Evolutionary conservation across 2,113 vertebrate species (phyloP), one percentile per base, ranked within the genome.

Genomic region (Synchiropus splendidus): DNA sequence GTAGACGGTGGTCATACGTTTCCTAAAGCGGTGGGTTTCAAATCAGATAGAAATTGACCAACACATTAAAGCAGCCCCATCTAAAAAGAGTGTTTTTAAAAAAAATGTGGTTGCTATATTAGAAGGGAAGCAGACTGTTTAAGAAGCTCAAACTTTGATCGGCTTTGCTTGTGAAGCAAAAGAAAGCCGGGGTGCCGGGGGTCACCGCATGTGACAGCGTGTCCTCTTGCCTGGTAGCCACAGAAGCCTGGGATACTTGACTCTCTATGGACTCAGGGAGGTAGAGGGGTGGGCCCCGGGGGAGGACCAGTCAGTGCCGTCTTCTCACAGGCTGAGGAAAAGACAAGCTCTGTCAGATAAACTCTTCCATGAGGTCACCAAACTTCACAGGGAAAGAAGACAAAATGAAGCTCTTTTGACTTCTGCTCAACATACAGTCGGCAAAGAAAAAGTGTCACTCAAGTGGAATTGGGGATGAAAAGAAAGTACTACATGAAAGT

Each of bases 301-400:
- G 73, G 79, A 74, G 42, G 36, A 11, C 35, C 51, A 12, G 57
- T 77, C 63, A 59, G 37, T 49, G 66, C 38, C 30, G 71, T 65
- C 69, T 65, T 45, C 63, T 73, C 42, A 36, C 43, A 36, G 47
- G 53, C 54, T 45, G 53, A 51, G 61, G 59, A 46, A 45, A 64
- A 73, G 39, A 54, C 61, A 49, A 48, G 55, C 43, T 34, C 64
- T 80, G 79, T 83, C 75, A 80, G 52, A 80, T 54, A 51, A 48
- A 54, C 60, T 46, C 59, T 64, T 79, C 62, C 46, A 53, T 44
- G 51, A 39, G 53, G 60, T 38, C 43, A 45, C 16, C 54, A 55
- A 66, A 72, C 53, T 61, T 70, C 65, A 45, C 40, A 59, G 36
- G 33, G 36, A 44, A 70, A 57, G 42, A 45, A n/a, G n/a, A n/a